Percentiles rank a stretch among this genome's conserved stretches.
Conservation (phyloP, 2,888 invertebrate genomes). For the Eudasyphora cyanicolor region DNA sequence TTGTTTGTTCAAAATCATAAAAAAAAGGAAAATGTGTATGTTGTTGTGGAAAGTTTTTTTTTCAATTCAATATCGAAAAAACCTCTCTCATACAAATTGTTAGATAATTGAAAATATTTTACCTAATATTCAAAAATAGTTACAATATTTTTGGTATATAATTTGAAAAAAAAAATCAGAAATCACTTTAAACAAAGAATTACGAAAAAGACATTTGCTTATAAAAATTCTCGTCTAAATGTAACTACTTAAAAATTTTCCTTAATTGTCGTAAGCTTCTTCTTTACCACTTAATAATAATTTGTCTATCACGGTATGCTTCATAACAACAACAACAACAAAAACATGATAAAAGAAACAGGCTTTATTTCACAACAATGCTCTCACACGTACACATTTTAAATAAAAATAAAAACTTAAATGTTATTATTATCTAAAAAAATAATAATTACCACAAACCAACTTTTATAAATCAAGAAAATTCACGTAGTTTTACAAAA, state of each 20-base stretch:
- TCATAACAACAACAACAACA: slow-evolving; percentile 13
- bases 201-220: slow-evolving; percentile 31
- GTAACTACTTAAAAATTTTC: slow-evolving; percentile 34
- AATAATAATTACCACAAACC: background rate
- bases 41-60: slow-evolving; percentile 35
- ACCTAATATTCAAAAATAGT: background rate
- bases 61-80: background rate
- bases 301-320: slow-evolving; percentile 34
- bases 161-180: slow-evolving; percentile 11
- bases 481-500: slow-evolving; percentile 55
- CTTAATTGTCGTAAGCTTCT: slow-evolving; percentile 56
- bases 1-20: background rate
- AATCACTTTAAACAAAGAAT: slow-evolving; percentile 25
- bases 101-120: background rate
- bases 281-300: slow-evolving; percentile 12
- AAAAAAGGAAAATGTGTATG: slow-evolving; percentile 33
- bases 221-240: background rate
- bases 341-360: slow-evolving; percentile 35
- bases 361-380: slow-evolving; percentile 35
- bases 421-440: too few relatives aligned
- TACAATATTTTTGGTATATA: slow-evolving; percentile 30
- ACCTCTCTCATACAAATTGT: background rate
- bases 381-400: slow-evolving; percentile 58
- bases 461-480: slow-evolving; percentile 52
- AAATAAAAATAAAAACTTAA: slow-evolving; percentile 29